These are phyloP conservation scores for Hystrix cristata DNA, from an alignment of 2,113 vertebrate species.

Conservation along the genomic window DNA sequence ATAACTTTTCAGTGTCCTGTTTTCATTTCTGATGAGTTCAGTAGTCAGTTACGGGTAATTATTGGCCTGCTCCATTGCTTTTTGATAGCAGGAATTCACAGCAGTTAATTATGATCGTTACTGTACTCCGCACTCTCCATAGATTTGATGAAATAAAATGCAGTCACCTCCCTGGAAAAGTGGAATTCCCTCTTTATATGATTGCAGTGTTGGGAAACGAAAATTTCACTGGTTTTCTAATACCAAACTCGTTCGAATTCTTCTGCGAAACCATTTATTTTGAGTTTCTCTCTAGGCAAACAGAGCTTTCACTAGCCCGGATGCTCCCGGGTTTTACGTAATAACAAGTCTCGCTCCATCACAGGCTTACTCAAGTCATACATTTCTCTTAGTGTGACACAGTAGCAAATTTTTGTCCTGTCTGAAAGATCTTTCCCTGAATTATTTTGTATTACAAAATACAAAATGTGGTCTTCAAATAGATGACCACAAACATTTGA, in stretches of 20 bases:
- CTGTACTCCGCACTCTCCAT: background rate
- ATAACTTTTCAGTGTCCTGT: background rate
- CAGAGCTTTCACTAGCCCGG: slow-evolving; percentile 47
- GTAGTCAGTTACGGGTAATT: background rate
- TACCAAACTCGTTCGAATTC: background rate
- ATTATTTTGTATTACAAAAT: slow-evolving; percentile 75
- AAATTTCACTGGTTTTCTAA: slow-evolving; percentile 13
- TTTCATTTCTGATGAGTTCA: background rate
- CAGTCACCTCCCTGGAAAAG: background rate
- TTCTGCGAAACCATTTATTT: slow-evolving; percentile 31
- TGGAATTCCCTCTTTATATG: background rate
- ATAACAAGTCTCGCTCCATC: slow-evolving; percentile 62
- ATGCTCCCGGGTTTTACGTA: background rate
- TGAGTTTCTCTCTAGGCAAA: slow-evolving; percentile 16
- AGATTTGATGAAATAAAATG: background rate
- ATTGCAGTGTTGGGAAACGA: background rate
- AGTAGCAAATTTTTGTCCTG: slow-evolving; percentile 11
- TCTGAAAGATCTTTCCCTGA: slow-evolving; percentile 75
- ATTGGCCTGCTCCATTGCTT: background rate
- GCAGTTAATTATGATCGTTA: background rate
- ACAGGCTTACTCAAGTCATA: slow-evolving; percentile 56
- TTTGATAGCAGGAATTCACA: background rate
- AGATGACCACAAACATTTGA: slow-evolving; percentile 78
- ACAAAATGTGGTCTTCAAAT: slow-evolving; percentile 39
- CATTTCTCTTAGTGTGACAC: slow-evolving; percentile 60